Conservation (phyloP, 2,113 vertebrate species). For the Myrmecobius fasciatus region DNA sequence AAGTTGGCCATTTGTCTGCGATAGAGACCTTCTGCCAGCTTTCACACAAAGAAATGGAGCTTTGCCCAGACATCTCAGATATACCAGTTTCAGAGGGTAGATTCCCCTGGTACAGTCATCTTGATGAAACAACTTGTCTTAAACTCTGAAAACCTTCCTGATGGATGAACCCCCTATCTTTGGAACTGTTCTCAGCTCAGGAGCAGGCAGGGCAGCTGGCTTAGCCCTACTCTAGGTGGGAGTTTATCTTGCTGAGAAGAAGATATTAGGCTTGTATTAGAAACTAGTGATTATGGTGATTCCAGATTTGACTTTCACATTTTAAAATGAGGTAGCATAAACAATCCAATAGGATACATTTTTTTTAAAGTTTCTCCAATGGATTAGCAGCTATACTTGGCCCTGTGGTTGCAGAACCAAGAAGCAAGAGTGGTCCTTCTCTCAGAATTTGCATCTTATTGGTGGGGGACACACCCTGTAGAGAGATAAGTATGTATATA, state of each 20-base stretch:
- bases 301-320: not conserved
- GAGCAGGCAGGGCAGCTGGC: not conserved
- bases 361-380: not conserved
- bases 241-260: not conserved
- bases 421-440: not conserved
- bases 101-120: not conserved
- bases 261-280: not conserved
- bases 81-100: not conserved
- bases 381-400: not conserved
- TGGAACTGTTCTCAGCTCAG: not conserved
- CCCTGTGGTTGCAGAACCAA: not conserved
- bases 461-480: not conserved
- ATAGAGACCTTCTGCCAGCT: not conserved
- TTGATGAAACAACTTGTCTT: not conserved
- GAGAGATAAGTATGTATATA: not conserved
- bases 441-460: not conserved
- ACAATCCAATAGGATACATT: not conserved
- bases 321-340: not conserved
- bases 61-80: not conserved
- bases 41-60: conserved; percentile 1
- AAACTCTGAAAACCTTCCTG: not conserved
- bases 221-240: not conserved
- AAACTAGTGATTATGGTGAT: not conserved
- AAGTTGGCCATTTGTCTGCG: not conserved
- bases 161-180: not conserved